Percentiles rank a stretch among this genome's conserved stretches.
Conservation (phyloP, 2,888 invertebrate genomes). For the Eristalinus sepulchralis region DNA sequence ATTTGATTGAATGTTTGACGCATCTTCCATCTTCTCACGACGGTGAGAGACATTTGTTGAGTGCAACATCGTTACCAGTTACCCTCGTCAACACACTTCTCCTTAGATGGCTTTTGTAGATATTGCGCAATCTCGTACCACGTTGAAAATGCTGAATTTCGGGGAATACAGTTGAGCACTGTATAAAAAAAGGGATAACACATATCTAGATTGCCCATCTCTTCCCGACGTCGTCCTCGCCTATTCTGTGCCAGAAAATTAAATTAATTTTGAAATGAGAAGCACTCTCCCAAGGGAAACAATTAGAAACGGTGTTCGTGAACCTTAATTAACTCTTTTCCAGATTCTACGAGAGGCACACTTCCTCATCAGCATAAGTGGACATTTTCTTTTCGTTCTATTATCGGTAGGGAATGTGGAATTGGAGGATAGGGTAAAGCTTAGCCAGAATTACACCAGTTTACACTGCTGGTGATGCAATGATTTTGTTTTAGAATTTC, state of each 20-base stretch:
- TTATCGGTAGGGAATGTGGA: too few relatives aligned
- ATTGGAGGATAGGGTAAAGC: too few relatives aligned
- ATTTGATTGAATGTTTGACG: too few relatives aligned
- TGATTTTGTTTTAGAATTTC: too few relatives aligned
- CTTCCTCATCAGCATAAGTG: not conserved
- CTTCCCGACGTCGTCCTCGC: not conserved
- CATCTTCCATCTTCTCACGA: too few relatives aligned
- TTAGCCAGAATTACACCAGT: too few relatives aligned
- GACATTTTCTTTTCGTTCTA: not conserved
- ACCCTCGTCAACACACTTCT: too few relatives aligned
- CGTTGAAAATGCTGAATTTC: not conserved
- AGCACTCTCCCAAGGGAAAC: conserved; percentile 34
- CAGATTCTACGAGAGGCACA: conserved; percentile 36
- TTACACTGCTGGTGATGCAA: too few relatives aligned
- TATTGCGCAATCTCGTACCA: not conserved
- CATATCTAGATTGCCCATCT: conserved; percentile 9
- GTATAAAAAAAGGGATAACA: not conserved
- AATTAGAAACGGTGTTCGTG: conserved; percentile 50
- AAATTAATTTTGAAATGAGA: conserved; percentile 48
- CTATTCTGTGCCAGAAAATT: not conserved
- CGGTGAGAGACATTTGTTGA: too few relatives aligned
- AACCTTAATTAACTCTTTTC: conserved; percentile 57
- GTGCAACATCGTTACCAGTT: too few relatives aligned
- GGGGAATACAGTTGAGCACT: not conserved
- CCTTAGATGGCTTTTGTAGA: too few relatives aligned